phyloP scores from a whole-genome alignment of 2,113 vertebrate species.

The Paracyprichromis sp. region DNA sequence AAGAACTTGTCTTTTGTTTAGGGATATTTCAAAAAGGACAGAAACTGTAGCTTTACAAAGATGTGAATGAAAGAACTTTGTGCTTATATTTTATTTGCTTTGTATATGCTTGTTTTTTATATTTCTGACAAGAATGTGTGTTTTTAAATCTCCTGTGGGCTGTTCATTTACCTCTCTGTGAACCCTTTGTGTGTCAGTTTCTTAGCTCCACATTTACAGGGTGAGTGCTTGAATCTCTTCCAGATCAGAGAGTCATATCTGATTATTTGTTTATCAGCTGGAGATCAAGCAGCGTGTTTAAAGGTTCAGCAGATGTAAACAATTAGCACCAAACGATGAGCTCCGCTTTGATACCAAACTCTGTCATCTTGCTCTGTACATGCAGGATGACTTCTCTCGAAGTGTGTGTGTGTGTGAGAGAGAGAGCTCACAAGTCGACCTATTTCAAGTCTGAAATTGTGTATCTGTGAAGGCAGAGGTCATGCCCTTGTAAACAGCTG shows the following conservation, averaged over 20 bases:
- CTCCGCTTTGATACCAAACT: constrained; percentile 28
- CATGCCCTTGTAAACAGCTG: constrained; percentile 65
- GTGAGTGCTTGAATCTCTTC: constrained; percentile 21
- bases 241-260: constrained; percentile 41
- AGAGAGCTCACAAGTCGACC: background rate
- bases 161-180: constrained; percentile 22
- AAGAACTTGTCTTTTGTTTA: background rate
- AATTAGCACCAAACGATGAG: constrained; percentile 51
- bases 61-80: background rate
- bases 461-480: background rate
- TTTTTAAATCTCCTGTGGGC: constrained; percentile 44
- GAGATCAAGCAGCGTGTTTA: constrained; percentile 22
- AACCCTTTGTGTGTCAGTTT: constrained; percentile 18
- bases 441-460: background rate
- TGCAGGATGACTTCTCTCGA: background rate
- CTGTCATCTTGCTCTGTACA: background rate
- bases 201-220: constrained; percentile 1
- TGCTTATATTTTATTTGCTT: constrained; percentile 1
- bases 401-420: background rate
- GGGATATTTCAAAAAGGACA: background rate
- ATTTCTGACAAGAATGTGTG: background rate
- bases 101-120: background rate
- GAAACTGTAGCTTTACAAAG: background rate
- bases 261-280: constrained; percentile 49
- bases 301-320: constrained; percentile 49